Conservation (phyloP, 2,113 vertebrate genomes). For the Psilopsiagon aymara region DNA sequence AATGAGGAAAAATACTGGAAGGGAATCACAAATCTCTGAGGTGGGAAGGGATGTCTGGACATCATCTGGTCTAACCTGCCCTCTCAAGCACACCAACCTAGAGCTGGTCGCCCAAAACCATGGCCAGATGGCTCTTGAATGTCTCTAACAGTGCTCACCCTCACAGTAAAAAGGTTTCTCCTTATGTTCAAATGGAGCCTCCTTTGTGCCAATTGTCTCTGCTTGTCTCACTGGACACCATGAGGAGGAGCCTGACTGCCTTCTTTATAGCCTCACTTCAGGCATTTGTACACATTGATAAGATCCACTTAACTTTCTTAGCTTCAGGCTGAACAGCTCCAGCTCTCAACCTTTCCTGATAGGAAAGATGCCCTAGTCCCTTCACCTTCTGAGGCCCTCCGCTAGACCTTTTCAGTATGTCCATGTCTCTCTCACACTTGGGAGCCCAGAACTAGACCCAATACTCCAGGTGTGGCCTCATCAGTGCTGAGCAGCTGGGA, state of each 20-base stretch:
- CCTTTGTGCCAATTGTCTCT: neutral
- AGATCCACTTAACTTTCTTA: neutral
- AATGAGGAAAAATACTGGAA: neutral
- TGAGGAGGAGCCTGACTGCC: neutral
- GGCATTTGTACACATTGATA: fast-evolving
- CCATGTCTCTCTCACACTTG: neutral
- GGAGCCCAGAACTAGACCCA: neutral
- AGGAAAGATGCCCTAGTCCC: neutral
- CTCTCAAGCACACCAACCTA: neutral
- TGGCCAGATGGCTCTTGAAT: neutral
- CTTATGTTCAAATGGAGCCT: neutral
- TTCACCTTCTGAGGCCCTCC: neutral
- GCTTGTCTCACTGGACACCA: neutral
- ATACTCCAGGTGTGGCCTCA: neutral
- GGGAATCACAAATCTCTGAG: neutral
- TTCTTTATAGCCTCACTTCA: neutral
- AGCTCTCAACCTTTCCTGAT: neutral
- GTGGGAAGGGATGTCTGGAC: neutral
- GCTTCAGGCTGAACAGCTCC: neutral
- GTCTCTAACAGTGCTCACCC: neutral
- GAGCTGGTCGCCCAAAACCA: no score
- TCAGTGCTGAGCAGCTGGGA: neutral
- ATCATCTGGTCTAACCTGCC: neutral
- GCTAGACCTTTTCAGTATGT: neutral
- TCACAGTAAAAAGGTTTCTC: neutral